phyloP scores from a whole-genome alignment of 2,113 vertebrate genomes.

The Antechinus stuartii region DNA sequence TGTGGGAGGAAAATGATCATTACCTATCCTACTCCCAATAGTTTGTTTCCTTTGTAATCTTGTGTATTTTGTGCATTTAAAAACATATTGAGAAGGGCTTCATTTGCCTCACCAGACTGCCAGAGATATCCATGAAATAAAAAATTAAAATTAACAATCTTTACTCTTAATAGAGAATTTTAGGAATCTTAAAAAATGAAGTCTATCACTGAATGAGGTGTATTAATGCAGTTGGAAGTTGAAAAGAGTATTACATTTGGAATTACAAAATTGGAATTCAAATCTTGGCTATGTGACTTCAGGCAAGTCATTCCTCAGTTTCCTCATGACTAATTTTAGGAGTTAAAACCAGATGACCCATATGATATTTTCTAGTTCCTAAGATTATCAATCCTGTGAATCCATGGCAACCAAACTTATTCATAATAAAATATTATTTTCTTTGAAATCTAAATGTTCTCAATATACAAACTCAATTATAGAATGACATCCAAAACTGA shows the following conservation, averaged over 20 bases:
- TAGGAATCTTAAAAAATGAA: background rate
- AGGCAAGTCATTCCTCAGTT: background rate
- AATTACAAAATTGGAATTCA: background rate
- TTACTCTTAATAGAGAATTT: background rate
- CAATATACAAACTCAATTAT: background rate
- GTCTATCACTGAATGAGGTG: background rate
- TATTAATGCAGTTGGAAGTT: background rate
- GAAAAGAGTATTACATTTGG: background rate
- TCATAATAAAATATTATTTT: background rate
- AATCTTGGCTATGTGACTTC: background rate
- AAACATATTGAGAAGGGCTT: background rate
- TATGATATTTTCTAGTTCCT: background rate
- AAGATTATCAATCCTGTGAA: background rate
- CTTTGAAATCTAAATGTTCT: background rate
- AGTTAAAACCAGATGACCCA: background rate
- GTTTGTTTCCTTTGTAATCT: background rate
- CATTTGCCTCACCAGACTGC: background rate
- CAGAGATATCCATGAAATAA: background rate
- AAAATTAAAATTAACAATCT: background rate
- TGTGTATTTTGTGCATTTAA: background rate
- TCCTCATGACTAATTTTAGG: background rate
- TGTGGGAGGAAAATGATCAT: background rate
- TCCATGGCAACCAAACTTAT: background rate
- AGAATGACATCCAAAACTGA: conserved; percentile 30
- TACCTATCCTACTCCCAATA: too few relatives aligned